Evolutionary conservation across 2,797 vertebrate species (phyloP), one percentile per base, ranked within the genome.

Genomic region (Enteromius paludinosus): DNA sequence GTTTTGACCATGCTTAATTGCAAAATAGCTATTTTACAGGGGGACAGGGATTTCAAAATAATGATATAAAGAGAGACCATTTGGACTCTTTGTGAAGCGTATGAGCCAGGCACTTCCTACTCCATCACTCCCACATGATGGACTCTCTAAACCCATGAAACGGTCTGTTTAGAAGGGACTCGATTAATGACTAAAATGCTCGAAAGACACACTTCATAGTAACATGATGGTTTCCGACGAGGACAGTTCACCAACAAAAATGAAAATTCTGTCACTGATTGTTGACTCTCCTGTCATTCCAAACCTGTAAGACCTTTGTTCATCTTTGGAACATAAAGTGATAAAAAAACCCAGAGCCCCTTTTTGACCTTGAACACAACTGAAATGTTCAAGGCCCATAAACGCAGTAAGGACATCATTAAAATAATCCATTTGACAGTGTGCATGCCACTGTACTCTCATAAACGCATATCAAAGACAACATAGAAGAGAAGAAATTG

Each of bases 81-180:
- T 77, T 68, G 65, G 65, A 41, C 28, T 49, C 72, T 64, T 84
- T 72, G 30, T 75, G 23, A 76, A 80, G 68, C 66, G 45, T 65
- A 64, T 64, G 41, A 75, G 70, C 74, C 87, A 81, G 83, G 76
- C 68, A 84, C 82, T 83, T 87, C 83, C 80, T 80, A 86, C 83
- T 86, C 80, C 52, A 76, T 70, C 64, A 84, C 84, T 86, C 84
- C 84, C 75, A 84, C 79, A 69, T 64, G 35, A 54, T 87, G 79
- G 20, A 38, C 33, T 80, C 43, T 80, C 66, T 64, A 61, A 84
- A 86, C 77, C 61, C n/a, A 80, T 85, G 41, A 80, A 68, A n/a
- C 41, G 0, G 43, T 84, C 75, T 85, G 72, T 76, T 82, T 77
- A 74, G 43, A 59, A 74, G 45, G 10, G 66, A 41, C 52, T 30